A percentile compares a stretch with the other conserved stretches of the same genome.
Conservation (phyloP, 2,113 vertebrate species). For the Ginglymostoma cirratum region DNA sequence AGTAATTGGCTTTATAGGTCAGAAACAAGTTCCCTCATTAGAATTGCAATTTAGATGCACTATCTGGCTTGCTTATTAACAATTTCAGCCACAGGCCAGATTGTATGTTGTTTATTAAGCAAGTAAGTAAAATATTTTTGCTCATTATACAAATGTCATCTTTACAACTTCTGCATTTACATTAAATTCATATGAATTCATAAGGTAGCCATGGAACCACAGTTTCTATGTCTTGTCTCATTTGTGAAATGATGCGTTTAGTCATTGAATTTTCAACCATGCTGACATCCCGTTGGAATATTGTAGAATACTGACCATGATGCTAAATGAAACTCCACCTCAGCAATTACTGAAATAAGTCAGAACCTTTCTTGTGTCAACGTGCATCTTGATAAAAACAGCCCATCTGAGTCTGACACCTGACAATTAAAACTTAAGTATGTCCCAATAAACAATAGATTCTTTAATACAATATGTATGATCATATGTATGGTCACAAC, state of each 20-base stretch:
- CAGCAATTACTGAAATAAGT: background rate
- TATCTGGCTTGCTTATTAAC: background rate
- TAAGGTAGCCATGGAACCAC: background rate
- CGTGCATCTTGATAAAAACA: background rate
- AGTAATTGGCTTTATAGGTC: background rate
- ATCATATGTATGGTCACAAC: background rate
- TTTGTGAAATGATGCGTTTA: background rate
- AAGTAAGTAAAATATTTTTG: background rate
- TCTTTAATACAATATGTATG: background rate
- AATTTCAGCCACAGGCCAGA: background rate
- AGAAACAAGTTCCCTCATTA: background rate
- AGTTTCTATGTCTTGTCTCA: background rate
- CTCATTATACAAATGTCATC: background rate
- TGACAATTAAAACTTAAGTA: background rate
- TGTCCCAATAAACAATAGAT: background rate
- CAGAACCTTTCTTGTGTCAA: background rate
- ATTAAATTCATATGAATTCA: background rate
- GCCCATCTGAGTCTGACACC: background rate
- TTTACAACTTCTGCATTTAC: background rate
- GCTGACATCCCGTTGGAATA: background rate
- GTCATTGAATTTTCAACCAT: background rate
- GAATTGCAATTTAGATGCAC: background rate
- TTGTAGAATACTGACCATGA: background rate
- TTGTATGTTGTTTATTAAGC: constrained; percentile 2
- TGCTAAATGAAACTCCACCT: background rate